Evolutionary conservation across 2,888 invertebrate genomes (phyloP), one percentile per base, ranked within the genome.

Genomic region (Acanthoscelides obtectus): DNA sequence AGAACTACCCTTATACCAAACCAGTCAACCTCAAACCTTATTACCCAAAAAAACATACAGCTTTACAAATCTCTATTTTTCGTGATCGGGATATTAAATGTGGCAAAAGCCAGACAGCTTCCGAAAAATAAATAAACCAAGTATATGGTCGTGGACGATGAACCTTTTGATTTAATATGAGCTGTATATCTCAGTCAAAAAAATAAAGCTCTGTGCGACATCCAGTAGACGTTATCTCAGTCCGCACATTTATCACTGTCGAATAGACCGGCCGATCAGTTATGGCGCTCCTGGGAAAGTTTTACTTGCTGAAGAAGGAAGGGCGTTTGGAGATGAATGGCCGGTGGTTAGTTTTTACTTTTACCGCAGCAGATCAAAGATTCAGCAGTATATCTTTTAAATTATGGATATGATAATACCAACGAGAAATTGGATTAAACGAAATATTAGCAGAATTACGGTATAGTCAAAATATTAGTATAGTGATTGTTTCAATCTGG

Each of bases 161-260:
- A 77, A 76, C 75, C 76, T 72, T 77, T 78, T 79, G 78, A 79
- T 79, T 79, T 78, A 79, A 79, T 79, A 79, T 77, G 78, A 78
- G 76, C 73, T 75, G 74, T 75, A 75, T 76, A 76, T 75, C 75
- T 73, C 72, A 77, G 75, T 74, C 76, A 75, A 77, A 80, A 80
- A 80, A 81, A 77, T 76, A 75, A 77, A 70, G 74, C 77, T 73
- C 74, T 74, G 78, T 76, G 76, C 8, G 45, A 77, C 77, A 78
- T 77, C 79, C 45, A 76, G 75, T 77, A 79, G 82, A 83, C 82
- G 80, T 79, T 83, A 83, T 83, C 82, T 79, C 79, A 79, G 77
- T 76, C 74, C 73, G 72, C 73, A 77, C 76, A 83, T 83, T 80
- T 78, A 82, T 82, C 82, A 82, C 79, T 81, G 81, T 82, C 82